Evolutionary conservation across 2,888 invertebrate genomes (phyloP).

Genomic region (Tanytarsus gracilentus): DNA sequence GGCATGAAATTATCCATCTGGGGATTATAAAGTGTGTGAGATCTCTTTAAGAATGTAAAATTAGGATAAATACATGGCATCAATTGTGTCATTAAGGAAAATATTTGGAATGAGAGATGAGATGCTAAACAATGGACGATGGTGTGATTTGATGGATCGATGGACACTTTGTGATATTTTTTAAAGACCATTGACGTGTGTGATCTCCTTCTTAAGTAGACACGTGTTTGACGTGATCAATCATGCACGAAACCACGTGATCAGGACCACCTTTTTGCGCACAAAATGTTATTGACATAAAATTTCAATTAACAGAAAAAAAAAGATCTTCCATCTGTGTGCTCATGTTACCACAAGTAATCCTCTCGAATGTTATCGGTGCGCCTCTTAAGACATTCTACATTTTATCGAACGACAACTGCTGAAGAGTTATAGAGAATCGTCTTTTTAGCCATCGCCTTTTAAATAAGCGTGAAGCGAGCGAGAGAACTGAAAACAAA

Average conservation of each 20-base stretch:
- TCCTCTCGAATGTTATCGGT: neutral
- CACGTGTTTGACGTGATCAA: conserved; percentile 25
- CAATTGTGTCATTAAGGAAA: conserved; percentile 25
- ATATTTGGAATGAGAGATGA: neutral
- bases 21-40: conserved; percentile 15
- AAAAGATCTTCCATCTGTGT: neutral
- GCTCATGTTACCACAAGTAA: conserved; percentile 29
- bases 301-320: conserved; percentile 16
- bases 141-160: conserved; percentile 10
- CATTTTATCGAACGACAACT: neutral
- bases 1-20: conserved; percentile 24
- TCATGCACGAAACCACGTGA: conserved; percentile 11
- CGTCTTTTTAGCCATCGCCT: neutral
- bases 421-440: neutral
- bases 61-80: neutral
- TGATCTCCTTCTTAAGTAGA: neutral
- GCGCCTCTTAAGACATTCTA: neutral
- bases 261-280: conserved; percentile 3
- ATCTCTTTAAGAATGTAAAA: neutral
- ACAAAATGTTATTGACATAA: conserved; percentile 15
- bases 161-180: neutral
- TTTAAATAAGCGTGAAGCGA: no score
- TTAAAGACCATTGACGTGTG: neutral
- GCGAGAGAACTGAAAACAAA: neutral
- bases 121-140: conserved; percentile 5